Percentiles rank a stretch among this genome's conserved stretches.
Conservation (phyloP, 2,797 vertebrate species). For the Dermochelys coriacea region DNA sequence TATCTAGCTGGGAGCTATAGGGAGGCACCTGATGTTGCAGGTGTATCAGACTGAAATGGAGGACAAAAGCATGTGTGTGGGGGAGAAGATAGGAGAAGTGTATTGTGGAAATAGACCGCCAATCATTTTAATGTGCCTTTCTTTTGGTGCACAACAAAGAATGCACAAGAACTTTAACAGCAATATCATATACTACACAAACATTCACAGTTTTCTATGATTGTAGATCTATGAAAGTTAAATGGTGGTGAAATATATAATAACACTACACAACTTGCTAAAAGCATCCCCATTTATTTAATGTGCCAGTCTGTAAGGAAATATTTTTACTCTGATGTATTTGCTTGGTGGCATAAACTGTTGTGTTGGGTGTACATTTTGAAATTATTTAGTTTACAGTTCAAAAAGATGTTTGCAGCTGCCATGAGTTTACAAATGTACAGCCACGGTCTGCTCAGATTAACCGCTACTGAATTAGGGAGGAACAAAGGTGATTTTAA, state of each 20-base stretch:
- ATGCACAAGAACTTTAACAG: neutral
- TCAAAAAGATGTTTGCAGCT: neutral
- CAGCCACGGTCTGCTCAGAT: too few relatives aligned
- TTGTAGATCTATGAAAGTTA: accelerated
- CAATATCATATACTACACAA: neutral
- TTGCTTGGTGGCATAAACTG: neutral
- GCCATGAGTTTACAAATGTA: too few relatives aligned
- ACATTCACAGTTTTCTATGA: neutral
- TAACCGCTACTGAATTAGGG: neutral
- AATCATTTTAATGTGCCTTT: neutral
- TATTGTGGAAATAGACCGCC: neutral
- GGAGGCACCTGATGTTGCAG: neutral
- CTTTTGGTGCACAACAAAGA: neutral
- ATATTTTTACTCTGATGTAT: neutral
- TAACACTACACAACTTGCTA: neutral
- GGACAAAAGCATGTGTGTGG: too few relatives aligned
- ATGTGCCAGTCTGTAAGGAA: neutral
- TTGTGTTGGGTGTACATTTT: neutral
- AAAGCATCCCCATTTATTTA: neutral
- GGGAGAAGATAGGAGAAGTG: neutral
- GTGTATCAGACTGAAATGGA: neutral
- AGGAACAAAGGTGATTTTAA: neutral
- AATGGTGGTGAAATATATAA: neutral
- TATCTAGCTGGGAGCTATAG: neutral
- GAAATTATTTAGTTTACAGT: neutral